phyloP scores from a whole-genome alignment of 2,113 vertebrate species.

The Apistogramma diplotaenia region DNA sequence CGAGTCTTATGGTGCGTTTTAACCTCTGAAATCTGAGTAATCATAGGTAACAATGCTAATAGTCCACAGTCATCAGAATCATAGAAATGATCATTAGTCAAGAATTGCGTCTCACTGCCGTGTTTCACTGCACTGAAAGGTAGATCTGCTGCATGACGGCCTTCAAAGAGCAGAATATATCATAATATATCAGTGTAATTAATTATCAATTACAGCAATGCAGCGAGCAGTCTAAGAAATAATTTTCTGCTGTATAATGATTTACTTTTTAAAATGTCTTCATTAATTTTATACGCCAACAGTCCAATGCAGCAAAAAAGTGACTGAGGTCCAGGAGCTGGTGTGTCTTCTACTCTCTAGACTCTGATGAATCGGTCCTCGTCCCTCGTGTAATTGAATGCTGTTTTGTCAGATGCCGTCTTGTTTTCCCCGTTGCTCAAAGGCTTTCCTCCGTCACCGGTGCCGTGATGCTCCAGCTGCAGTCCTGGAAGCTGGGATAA shows the following conservation, averaged over 20 bases:
- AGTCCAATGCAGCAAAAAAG: background rate
- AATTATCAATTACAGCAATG: no score
- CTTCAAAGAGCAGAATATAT: no score
- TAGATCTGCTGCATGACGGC: no score
- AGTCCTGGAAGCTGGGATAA: background rate
- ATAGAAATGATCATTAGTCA: background rate
- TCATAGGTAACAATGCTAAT: background rate
- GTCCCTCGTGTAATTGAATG: background rate
- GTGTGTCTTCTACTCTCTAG: background rate
- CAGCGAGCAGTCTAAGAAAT: background rate
- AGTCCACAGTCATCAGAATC: background rate
- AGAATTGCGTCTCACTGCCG: background rate
- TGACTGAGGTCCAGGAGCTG: background rate
- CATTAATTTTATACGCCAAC: background rate
- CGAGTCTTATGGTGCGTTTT: background rate
- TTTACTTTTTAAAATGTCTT: background rate
- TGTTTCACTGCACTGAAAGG: no score
- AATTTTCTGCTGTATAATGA: fast-evolving
- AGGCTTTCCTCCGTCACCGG: background rate
- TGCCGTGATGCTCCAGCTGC: background rate
- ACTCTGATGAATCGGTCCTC: background rate
- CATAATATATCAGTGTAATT: no score
- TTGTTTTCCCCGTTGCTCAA: background rate
- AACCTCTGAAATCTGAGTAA: background rate
- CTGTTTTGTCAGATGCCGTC: background rate